Percentiles rank a stretch among this genome's conserved stretches.
Conservation (phyloP, 2,888 invertebrate genomes). For the Drosophila macrospina region DNA sequence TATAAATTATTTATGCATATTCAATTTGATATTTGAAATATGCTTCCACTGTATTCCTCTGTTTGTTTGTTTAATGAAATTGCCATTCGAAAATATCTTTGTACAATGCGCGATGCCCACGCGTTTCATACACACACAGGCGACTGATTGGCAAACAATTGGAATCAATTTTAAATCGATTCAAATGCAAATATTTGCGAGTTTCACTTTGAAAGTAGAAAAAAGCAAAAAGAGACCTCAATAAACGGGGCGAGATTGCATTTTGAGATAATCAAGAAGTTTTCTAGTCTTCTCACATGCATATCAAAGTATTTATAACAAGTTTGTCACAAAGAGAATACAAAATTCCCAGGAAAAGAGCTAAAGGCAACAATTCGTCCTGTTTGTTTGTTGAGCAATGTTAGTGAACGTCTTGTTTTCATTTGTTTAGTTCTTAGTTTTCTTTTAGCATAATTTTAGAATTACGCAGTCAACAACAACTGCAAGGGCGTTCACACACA, state of each 20-base stretch:
- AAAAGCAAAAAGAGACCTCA: conserved; percentile 26
- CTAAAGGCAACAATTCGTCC: conserved; percentile 37
- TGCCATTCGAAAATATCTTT: conserved; percentile 7
- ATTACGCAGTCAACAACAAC: conserved; percentile 51
- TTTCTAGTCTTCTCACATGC: conserved; percentile 17
- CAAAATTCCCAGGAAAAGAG: conserved; percentile 30
- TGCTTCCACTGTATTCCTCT: conserved; percentile 1
- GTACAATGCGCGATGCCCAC: background rate
- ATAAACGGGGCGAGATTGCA: conserved; percentile 19
- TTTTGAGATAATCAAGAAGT: conserved; percentile 56
- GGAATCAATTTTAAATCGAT: conserved; percentile 34
- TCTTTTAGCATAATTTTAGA: conserved; percentile 44
- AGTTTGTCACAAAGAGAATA: conserved; percentile 42
- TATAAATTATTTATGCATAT: background rate
- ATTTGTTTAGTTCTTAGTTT: conserved; percentile 21
- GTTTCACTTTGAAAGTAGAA: conserved; percentile 41
- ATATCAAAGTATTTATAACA: conserved; percentile 4
- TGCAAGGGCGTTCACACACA: conserved; percentile 49
- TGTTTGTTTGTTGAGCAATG: conserved; percentile 69
- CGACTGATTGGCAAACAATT: conserved; percentile 23
- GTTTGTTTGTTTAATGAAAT: conserved; percentile 22
- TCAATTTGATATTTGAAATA: conserved; percentile 4
- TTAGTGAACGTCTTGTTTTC: conserved; percentile 29
- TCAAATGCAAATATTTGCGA: conserved; percentile 51
- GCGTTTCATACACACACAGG: conserved; percentile 1